Conservation (phyloP, 2,113 vertebrate species). For the Oncorhynchus keta region DNA sequence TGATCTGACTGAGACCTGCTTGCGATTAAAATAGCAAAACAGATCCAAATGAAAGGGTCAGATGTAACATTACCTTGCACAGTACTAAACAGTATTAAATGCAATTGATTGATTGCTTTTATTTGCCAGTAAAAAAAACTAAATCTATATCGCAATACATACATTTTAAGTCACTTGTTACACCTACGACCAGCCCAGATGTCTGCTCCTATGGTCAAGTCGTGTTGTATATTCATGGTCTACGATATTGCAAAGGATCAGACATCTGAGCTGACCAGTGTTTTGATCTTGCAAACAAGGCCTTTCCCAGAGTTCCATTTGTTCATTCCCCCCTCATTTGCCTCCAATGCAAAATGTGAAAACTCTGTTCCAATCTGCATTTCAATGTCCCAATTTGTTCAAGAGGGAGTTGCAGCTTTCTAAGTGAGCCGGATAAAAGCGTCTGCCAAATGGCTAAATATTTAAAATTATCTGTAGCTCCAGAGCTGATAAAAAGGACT, state of each 20-base stretch:
- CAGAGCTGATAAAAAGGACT: conserved; percentile 62
- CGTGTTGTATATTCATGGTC: not conserved
- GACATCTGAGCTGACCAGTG: conserved; percentile 24
- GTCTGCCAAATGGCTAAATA: conserved; percentile 65
- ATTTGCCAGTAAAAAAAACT: too few species aligned
- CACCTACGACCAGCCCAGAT: too few species aligned
- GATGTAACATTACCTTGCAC: too few species aligned
- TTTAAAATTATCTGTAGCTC: conserved; percentile 69
- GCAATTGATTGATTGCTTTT: too few species aligned
- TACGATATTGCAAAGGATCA: not conserved
- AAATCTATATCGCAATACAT: too few species aligned
- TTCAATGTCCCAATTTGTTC: conserved; percentile 66
- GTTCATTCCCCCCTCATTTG: conserved; percentile 52
- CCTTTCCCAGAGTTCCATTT: conserved; percentile 45
- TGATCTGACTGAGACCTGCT: not conserved
- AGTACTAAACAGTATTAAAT: too few species aligned
- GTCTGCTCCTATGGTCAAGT: too few species aligned
- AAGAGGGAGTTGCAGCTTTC: conserved; percentile 58
- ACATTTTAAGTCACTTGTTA: too few species aligned
- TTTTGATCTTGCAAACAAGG: conserved; percentile 33
- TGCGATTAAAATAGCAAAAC: too few species aligned
- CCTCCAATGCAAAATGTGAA: conserved; percentile 59
- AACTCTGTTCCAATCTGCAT: conserved; percentile 65
- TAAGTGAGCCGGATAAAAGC: conserved; percentile 67
- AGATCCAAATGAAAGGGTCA: too few species aligned